Evolutionary conservation across 2,113 vertebrate species (phyloP).

Genomic region (Epinephelus fuscoguttatus): DNA sequence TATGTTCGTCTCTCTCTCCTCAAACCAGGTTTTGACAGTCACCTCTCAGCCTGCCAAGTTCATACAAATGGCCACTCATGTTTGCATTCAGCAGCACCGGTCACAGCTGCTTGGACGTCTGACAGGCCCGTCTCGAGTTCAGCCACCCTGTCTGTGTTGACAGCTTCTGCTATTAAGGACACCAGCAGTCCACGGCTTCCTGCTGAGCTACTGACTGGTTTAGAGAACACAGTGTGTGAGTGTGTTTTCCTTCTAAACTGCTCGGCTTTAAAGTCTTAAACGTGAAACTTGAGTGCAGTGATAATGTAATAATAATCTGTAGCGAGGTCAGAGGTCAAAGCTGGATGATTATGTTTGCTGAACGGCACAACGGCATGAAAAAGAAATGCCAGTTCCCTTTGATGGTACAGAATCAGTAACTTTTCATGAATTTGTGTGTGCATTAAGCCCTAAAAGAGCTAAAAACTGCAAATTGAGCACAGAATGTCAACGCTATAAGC

Average conservation of each 20-base stretch:
- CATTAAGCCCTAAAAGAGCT: constrained; percentile 53
- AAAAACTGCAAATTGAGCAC: constrained; percentile 45
- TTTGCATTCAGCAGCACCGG: constrained; percentile 72
- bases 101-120: constrained; percentile 72
- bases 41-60: constrained; percentile 65
- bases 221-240: constrained; percentile 31
- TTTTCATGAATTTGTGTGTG: constrained; percentile 38
- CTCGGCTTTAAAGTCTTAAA: constrained; percentile 11
- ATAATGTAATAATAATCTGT: constrained; percentile 1
- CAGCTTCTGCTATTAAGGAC: constrained; percentile 74
- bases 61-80: constrained; percentile 77
- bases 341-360: constrained; percentile 12
- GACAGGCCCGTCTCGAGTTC: constrained; percentile 74
- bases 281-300: constrained; percentile 2
- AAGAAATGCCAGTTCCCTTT: constrained; percentile 11
- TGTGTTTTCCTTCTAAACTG: constrained; percentile 30
- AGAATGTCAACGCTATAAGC: constrained; percentile 41
- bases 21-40: constrained; percentile 64
- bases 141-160: constrained; percentile 73
- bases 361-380: background rate
- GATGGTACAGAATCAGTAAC: constrained; percentile 10
- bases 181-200: constrained; percentile 58
- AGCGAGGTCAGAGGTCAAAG: constrained; percentile 13
- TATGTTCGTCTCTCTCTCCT: constrained; percentile 28
- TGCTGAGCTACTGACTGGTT: constrained; percentile 55